Evolutionary conservation across 2,888 invertebrate species (phyloP), one percentile per base, ranked within the genome.

Genomic region (Philhelius pedissequus): DNA sequence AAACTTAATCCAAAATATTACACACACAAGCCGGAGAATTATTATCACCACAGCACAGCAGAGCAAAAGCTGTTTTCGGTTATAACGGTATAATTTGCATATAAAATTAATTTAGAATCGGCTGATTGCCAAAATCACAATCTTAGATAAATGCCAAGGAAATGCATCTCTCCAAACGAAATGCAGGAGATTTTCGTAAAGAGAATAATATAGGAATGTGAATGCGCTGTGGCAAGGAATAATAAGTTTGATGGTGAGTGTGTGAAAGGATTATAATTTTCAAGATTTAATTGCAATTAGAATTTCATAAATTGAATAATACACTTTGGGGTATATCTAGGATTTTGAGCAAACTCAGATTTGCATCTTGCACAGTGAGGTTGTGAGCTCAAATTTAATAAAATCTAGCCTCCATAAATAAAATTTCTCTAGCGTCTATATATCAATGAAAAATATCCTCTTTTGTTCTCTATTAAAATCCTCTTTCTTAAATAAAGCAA

Each of bases 71-170:
- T 13, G 56, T 35, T 56, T 35, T 35, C 8, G 22, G 22, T 25
- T 32, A 56, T 18, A 60, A n/a, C n/a, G 60, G 15, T 60, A n/a
- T n/a, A 40, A 40, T 40, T 60, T 60, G 60, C 27, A 60, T 60
- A 40, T 25, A 11, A 18, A 60, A 40, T 40, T 25, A n/a, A 60
- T 60, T 40, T 54, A 6, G 7, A 56, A 35, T 35, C 18, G 38
- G 62, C 62, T 43, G 62, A 18, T 62, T 62, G 62, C 62, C 62
- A 62, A 43, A 43, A 43, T 62, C 3, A 13, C 25, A 25, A 25
- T 58, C 58, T 58, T 38, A 38, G 56, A 35, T 56, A 56, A 56
- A 27, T 35, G 27, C 18, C 43, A 43, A 30, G 40, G 18, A 62
- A 43, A 30, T 43, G 62, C 62, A 62, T 30, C 18, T 43, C 15